Conservation (phyloP, 2,113 vertebrate species). For the Oryzias woworae region DNA sequence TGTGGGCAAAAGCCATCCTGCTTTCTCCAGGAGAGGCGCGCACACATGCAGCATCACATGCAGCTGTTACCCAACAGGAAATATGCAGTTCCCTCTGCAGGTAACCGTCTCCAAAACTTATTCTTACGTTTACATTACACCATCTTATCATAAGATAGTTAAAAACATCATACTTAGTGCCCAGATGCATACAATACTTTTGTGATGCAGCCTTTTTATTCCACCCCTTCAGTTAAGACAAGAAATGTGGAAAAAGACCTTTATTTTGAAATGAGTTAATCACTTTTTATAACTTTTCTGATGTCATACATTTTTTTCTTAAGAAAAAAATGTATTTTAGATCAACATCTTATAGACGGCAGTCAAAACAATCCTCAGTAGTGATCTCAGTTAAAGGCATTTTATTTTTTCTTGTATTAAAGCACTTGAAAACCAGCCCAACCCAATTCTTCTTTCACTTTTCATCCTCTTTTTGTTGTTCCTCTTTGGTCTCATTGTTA, state of each 20-base stretch:
- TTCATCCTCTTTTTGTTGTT: constrained; percentile 51
- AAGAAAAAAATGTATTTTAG: too few relatives aligned
- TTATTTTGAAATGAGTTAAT: too few relatives aligned
- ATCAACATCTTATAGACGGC: too few relatives aligned
- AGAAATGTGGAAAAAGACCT: too few relatives aligned
- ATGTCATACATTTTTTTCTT: too few relatives aligned
- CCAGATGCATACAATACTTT: too few relatives aligned
- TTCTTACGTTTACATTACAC: neutral
- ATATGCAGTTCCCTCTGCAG: constrained; percentile 30
- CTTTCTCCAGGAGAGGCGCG: constrained; percentile 21
- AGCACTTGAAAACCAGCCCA: constrained; percentile 14
- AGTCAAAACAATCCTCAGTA: too few relatives aligned
- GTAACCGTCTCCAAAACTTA: constrained; percentile 34
- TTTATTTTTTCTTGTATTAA: constrained; percentile 32
- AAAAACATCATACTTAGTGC: too few relatives aligned
- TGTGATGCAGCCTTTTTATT: too few relatives aligned
- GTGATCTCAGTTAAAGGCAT: too few relatives aligned
- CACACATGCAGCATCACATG: constrained; percentile 14
- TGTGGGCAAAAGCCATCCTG: constrained; percentile 58
- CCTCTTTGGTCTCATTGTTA: constrained; percentile 71
- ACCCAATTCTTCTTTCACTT: constrained; percentile 36
- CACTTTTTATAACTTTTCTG: too few relatives aligned
- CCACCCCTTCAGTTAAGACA: too few relatives aligned
- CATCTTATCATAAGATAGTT: neutral
- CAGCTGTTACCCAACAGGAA: constrained; percentile 53